Conservation (phyloP, 2,797 vertebrate genomes). For the Percopsis omiscomaycus region DNA sequence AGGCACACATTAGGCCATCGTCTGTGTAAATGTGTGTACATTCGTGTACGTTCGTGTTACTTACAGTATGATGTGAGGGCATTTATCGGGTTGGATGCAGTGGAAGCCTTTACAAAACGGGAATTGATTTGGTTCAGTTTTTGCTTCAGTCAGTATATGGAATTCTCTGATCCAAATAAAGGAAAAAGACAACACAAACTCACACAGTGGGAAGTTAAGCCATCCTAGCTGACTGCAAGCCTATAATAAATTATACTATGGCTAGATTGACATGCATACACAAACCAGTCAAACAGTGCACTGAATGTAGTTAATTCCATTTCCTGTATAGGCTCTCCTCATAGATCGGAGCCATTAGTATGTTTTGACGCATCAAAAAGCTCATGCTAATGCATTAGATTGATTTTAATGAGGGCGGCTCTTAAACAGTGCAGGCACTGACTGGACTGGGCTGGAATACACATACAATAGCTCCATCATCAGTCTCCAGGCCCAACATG, state of each 20-base stretch:
- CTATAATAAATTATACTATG: not conserved
- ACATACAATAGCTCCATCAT: not conserved
- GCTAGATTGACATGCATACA: not conserved
- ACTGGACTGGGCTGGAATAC: not conserved
- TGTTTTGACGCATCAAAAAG: not conserved
- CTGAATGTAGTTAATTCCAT: not conserved
- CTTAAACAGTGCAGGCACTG: not conserved
- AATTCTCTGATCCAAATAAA: not conserved
- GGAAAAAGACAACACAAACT: not conserved
- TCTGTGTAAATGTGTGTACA: not conserved
- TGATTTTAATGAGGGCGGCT: not conserved
- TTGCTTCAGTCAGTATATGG: not conserved
- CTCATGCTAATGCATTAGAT: not conserved
- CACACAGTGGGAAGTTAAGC: not conserved
- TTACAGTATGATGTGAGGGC: not conserved
- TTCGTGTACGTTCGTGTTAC: not conserved
- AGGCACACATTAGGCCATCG: not conserved
- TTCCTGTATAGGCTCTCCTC: not conserved
- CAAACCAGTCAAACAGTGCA: no score
- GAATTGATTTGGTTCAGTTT: not conserved
- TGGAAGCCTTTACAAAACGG: not conserved
- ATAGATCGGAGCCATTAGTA: not conserved
- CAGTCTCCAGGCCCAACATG: conserved; percentile 1
- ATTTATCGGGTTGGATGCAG: not conserved
- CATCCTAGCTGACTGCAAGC: not conserved